Percentiles rank a stretch among this genome's conserved stretches.
Evolutionary conservation across 1,140 invertebrate genomes (phyloP).

Genomic region (Drosophila neocordata): DNA sequence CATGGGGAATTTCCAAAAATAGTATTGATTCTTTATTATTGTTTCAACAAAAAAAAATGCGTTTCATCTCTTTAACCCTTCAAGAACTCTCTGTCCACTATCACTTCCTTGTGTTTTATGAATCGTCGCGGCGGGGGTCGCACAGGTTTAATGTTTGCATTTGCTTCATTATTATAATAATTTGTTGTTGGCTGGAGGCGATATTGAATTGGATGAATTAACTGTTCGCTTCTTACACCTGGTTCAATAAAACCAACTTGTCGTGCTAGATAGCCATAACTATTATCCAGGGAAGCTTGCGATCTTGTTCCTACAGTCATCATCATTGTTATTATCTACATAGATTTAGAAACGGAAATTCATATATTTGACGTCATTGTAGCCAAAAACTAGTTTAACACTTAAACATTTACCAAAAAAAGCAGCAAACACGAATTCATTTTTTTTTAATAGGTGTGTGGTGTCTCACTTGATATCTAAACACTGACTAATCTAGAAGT

Average conservation of each 20-base stretch:
- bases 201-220: neutral
- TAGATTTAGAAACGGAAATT: constrained; percentile 24
- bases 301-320: constrained; percentile 13
- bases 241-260: constrained; percentile 14
- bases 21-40: constrained; percentile 33
- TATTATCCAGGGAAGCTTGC: constrained; percentile 14
- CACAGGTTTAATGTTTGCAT: constrained; percentile 21
- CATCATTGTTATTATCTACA: neutral
- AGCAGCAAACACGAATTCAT: constrained; percentile 30
- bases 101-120: constrained; percentile 31
- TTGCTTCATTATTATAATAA: neutral
- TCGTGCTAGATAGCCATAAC: constrained; percentile 22
- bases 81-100: constrained; percentile 41
- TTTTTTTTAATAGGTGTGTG: neutral
- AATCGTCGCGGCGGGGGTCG: constrained; percentile 41
- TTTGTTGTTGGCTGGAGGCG: constrained; percentile 1
- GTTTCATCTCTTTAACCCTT: constrained; percentile 29
- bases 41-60: constrained; percentile 36
- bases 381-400: constrained; percentile 30
- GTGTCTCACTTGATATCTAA: constrained; percentile 26
- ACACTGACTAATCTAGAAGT: constrained; percentile 27
- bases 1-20: neutral
- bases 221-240: neutral
- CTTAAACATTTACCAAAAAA: constrained; percentile 31
- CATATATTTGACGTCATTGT: constrained; percentile 37